Base-by-base conservation (phyloP, 2,113 vertebrate genomes). In the Menura novaehollandiae region DNA sequence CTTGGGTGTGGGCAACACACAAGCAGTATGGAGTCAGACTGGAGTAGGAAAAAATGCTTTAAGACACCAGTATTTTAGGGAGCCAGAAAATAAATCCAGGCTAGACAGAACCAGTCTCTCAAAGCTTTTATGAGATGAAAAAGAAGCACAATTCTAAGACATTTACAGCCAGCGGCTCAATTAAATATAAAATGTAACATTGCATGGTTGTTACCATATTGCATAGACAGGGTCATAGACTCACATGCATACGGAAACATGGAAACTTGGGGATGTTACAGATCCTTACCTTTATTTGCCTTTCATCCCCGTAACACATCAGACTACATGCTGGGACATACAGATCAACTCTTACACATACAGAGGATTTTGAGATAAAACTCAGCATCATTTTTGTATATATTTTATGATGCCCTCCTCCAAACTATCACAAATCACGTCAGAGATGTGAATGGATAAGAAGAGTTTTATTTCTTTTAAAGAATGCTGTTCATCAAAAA, bases 111-210 rank as follows among this genome's bases (percentile, higher is more conserved):
- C 5, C 30, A 59, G 11, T 51, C 27, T 37, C 32, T 23, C n/a
- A 69, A 79, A 69, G 26, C 28, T 41, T 76, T 68, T 56, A 26
- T 44, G 66, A 79, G 53, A 72, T 35, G 11, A 62, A n/a, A 62
- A 76, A 60, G 21, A 79, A 67, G 21, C 16, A 43, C 11, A 19
- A 1, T 51, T 62, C 9, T 62, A 11, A 69, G 35, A 12, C 22
- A 28, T 4, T 10, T 66, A 16, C 28, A 85, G 16, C 14, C 23
- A 69, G 53, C 15, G 32, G 19, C 18, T 55, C 68, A 82, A 49
- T 0, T 0, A 75, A n/a, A 30, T 23, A 46, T 13, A 43, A 78
- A 81, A 78, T 30, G 27, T n/a, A 23, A 17, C 5, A 3, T 23
- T 79, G 26, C 11, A 1, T 6, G 9, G 22, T 56, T 88, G 35